A percentile compares a stretch with the other conserved stretches of the same genome.
Conservation (phyloP, 2,113 vertebrate genomes). For the Eclectus roratus region DNA sequence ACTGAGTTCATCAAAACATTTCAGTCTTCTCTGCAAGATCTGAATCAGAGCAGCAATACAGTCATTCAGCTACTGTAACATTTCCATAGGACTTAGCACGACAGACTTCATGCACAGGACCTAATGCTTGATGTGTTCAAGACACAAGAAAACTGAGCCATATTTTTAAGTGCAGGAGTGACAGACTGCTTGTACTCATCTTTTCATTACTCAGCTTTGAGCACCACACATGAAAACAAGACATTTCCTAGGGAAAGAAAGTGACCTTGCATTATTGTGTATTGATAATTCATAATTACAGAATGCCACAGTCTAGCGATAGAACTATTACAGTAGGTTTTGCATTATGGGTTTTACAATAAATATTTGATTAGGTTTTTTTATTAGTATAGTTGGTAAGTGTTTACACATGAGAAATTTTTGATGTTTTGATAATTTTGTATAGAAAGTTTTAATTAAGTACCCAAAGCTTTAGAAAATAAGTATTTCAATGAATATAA, state of each 20-base stretch:
- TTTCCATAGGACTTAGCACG: neutral
- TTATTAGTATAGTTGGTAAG: neutral
- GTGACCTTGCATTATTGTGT: neutral
- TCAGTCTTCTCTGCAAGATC: neutral
- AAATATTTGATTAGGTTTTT: neutral
- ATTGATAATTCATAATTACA: neutral
- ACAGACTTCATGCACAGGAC: neutral
- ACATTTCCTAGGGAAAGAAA: neutral
- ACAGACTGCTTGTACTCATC: neutral
- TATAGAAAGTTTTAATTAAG: conserved; percentile 42
- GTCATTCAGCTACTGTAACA: neutral
- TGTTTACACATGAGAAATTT: neutral
- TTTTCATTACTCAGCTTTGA: neutral
- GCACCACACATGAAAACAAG: neutral
- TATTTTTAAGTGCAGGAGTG: neutral
- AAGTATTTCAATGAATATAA: neutral
- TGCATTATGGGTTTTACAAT: neutral
- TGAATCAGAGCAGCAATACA: conserved; percentile 9
- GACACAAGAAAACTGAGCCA: neutral
- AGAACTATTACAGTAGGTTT: neutral
- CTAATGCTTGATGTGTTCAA: neutral
- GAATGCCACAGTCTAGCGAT: neutral
- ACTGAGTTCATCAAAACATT: neutral
- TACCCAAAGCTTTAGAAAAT: conserved; percentile 45
- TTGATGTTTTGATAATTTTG: neutral